phyloP scores from a whole-genome alignment of 1,140 invertebrate genomes.

The Drosophila arizonae region DNA sequence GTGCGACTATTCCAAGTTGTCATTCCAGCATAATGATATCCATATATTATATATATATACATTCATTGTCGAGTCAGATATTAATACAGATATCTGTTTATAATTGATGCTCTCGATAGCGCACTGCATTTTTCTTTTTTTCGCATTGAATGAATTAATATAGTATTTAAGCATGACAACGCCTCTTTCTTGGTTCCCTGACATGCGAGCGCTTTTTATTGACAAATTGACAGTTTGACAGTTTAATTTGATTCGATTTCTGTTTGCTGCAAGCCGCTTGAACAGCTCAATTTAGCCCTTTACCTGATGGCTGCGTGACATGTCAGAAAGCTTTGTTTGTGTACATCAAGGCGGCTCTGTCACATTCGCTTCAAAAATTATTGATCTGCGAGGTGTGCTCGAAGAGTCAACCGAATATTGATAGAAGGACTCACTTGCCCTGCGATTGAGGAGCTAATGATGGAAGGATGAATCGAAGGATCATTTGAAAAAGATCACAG shows the following conservation, averaged over 20 bases:
- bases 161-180: background rate
- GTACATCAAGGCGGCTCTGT: background rate
- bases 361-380: background rate
- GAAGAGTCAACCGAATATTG: too few species aligned
- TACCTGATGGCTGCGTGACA: background rate
- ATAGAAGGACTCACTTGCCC: too few species aligned
- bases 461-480: too few species aligned
- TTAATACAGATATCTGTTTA: too few species aligned
- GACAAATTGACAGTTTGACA: slow-evolving; percentile 13
- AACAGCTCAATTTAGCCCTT: background rate
- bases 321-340: background rate
- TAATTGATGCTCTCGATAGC: too few species aligned
- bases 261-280: background rate
- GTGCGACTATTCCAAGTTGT: too few species aligned
- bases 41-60: too few species aligned
- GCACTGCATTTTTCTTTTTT: too few species aligned
- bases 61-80: too few species aligned
- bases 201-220: background rate
- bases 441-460: too few species aligned
- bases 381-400: background rate
- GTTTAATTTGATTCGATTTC: slow-evolving; percentile 4
- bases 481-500: too few species aligned
- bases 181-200: background rate
- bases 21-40: too few species aligned
- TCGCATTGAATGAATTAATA: background rate